phyloP scores from a whole-genome alignment of 2,113 vertebrate genomes.

The Antigone vipio region DNA sequence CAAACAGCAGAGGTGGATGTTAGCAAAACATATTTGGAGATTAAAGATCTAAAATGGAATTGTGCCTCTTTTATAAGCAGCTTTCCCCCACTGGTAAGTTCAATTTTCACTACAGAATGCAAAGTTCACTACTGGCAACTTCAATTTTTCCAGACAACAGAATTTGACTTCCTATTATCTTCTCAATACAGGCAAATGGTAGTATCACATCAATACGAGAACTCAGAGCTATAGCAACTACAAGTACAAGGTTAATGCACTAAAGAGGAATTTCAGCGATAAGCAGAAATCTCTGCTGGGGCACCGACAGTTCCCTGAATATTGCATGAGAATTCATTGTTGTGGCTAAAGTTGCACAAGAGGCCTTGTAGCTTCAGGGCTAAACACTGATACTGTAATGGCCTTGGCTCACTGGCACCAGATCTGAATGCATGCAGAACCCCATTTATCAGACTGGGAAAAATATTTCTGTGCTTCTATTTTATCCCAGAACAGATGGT shows the following conservation, averaged over 20 bases:
- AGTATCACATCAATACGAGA: accelerated
- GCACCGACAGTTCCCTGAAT: not conserved
- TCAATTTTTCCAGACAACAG: not conserved
- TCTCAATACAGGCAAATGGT: not conserved
- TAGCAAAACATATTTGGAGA: not conserved
- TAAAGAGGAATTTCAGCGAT: not conserved
- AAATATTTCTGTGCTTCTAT: not conserved
- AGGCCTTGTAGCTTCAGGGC: not conserved
- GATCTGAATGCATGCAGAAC: not conserved
- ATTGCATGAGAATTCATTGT: not conserved
- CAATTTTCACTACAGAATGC: not conserved
- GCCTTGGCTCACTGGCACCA: not conserved
- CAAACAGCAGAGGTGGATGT: not conserved
- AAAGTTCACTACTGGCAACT: not conserved
- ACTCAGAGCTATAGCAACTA: not conserved
- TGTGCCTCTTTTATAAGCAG: not conserved
- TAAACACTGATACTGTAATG: not conserved
- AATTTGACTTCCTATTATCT: not conserved
- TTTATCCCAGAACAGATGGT: not conserved
- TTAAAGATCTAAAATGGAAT: not conserved
- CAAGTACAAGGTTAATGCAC: not conserved
- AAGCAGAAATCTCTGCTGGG: not conserved
- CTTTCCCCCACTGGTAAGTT: not conserved
- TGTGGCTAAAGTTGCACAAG: not conserved
- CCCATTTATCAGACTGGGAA: not conserved